Evolutionary conservation across 2,797 vertebrate species (phyloP), one percentile per base, ranked within the genome.

Genomic region (Bryconaethiops microstoma): DNA sequence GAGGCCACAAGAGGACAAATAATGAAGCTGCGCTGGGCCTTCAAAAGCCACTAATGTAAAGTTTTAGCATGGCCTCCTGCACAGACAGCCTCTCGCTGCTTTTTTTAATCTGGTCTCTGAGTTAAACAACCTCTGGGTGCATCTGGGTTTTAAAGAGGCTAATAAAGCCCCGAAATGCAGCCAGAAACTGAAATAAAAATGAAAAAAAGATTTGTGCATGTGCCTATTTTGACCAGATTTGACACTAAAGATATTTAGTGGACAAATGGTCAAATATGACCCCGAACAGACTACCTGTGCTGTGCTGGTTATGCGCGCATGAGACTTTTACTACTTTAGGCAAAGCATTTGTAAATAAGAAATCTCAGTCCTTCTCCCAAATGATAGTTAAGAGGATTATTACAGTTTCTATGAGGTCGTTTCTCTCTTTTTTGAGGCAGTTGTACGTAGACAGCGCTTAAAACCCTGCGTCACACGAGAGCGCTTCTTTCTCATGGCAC

Each of bases 1-100:
- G 82, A 76, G 78, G 82, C 21, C 17, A 69, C 17, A 29, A 42
- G 42, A 67, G 48, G 21, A 80, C 78, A 83, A 80, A 60, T 77
- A 60, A 80, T 83, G 13, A 60, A 40, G 48, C 40, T 25, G 45
- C 19, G 10, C 45, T n/a, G 62, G 5, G 54, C 14, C 54, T 29
- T 71, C 40, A 29, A 25, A 50, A 45, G 23, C 17, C 29, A 78
- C 35, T 29, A 71, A 59, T 29, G 45, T 52, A 50, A 35, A 50
- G 55, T 50, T 48, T 59, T 63, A 50, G 50, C 13, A n/a, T 77
- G 63, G 16, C 1, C 8, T 7, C 19, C 42, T 14, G 67, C 42
- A 6, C 14, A 54, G 48, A 19, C 54, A 71, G 14, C 23, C 23
- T 16, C 23, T 14, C n/a, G 45, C 42, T 42, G 40, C n/a, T n/a